These are phyloP conservation scores for Oenanthe oenanthe DNA, from an alignment of 2,113 vertebrate species.

Conservation along the genomic window DNA sequence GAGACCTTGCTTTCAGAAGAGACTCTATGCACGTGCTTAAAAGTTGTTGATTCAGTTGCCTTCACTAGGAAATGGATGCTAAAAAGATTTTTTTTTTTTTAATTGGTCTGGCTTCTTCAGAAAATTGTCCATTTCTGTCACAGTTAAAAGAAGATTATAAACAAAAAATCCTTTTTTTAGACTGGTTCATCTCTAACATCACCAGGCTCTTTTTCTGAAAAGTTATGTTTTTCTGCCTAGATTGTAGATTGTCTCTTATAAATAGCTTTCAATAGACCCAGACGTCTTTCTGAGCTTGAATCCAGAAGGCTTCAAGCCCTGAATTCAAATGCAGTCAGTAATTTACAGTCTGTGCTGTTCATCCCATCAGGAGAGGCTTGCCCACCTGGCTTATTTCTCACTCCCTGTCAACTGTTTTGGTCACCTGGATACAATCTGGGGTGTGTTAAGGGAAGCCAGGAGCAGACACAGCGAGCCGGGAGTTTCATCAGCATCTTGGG, in stretches of 20 bases:
- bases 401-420: neutral
- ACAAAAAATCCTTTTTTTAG: neutral
- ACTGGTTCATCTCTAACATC: neutral
- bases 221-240: neutral
- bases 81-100: neutral
- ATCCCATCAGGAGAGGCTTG: neutral
- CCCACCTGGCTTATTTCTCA: neutral
- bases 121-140: neutral
- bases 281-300: neutral
- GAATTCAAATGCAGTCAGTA: neutral
- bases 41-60: neutral
- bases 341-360: neutral
- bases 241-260: neutral
- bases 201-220: neutral
- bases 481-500: rapidly evolving
- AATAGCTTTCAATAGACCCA: slow-evolving; percentile 8
- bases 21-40: neutral
- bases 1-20: neutral
- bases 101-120: neutral
- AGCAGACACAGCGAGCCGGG: rapidly evolving
- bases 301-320: neutral
- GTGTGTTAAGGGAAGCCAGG: neutral
- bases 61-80: neutral
- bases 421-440: neutral
- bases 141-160: neutral